phyloP scores from a whole-genome alignment of 2,113 vertebrate genomes.

The Turnix velox region DNA sequence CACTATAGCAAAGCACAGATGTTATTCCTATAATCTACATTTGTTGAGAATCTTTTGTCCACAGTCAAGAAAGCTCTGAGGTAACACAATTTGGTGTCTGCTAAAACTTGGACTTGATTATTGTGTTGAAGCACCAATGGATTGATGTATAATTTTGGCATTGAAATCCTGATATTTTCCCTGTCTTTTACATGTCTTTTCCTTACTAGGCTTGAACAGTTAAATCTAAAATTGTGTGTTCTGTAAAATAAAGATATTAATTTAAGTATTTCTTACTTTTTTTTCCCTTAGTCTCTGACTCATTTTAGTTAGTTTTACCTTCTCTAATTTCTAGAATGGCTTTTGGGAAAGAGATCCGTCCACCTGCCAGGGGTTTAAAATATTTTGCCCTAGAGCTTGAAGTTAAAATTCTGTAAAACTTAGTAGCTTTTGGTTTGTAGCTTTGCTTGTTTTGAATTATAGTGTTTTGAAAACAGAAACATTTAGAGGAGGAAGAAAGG shows the following conservation, averaged over 20 bases:
- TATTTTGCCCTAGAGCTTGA: background rate
- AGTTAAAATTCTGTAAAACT: background rate
- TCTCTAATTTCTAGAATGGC: background rate
- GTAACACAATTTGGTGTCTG: background rate
- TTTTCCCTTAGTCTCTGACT: background rate
- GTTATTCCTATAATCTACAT: background rate
- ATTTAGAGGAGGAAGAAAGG: background rate
- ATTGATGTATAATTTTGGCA: background rate
- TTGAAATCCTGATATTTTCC: background rate
- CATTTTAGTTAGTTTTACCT: background rate
- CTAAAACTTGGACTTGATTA: background rate
- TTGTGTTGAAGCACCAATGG: background rate
- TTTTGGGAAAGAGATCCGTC: background rate
- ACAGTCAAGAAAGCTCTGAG: background rate
- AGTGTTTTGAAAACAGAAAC: background rate
- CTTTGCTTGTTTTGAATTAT: background rate
- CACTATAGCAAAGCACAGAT: background rate
- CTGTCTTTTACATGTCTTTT: background rate
- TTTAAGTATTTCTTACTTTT: background rate
- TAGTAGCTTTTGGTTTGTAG: background rate
- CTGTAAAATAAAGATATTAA: background rate
- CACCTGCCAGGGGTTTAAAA: background rate
- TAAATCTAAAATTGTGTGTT: background rate
- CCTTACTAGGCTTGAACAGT: background rate
- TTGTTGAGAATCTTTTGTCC: background rate